Base-by-base conservation (phyloP, 2,888 invertebrate genomes). In the Andrena trimmerana region DNA sequence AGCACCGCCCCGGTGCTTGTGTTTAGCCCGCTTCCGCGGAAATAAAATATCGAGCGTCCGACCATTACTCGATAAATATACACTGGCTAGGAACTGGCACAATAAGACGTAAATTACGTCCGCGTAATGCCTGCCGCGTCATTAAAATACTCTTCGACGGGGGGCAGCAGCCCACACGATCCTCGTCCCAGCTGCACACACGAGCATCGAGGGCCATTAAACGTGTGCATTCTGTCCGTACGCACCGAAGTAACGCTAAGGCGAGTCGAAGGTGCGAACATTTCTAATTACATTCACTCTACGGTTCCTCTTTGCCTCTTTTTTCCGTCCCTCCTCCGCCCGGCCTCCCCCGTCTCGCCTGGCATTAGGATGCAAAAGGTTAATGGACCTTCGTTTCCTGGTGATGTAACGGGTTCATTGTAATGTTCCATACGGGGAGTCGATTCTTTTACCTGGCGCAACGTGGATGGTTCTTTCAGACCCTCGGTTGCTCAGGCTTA, bases 31-130 rank as follows among this genome's bases (percentile, higher is more conserved):
- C 71, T 78, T 80, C 79, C 72, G 63, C 24, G 65, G 60, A 80
- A 81, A 69, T 81, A 73, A 81, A 81, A 69, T 73, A 73, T 69
- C 80, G 69, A 57, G 52, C 69, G 73, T 27, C 68, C 16, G 33
- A 27, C 70, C 70, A 66, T 74, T 67, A 42, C 67, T 31, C 66
- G 81, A 75, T 82, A 81, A 81, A 82, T 74, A 70, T 57, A 74
- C 62, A 62, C 52, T n/a, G 8, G 63, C 57, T 29, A 36, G 67
- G 70, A 74, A 62, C 81, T 74, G 62, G 69, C 62, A 80, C 82
- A 82, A 81, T 80, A 63, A 74, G 66, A 42, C 70, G 81, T 81
- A 80, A 81, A 81, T 81, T 81, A 81, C 80, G 69, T 70, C 48
- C 59, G 80, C 20, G 78, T 60, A 78, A 73, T 66, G 65, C 57